phyloP scores from a whole-genome alignment of 2,797 vertebrate species.

The Rhynchonycteris naso region DNA sequence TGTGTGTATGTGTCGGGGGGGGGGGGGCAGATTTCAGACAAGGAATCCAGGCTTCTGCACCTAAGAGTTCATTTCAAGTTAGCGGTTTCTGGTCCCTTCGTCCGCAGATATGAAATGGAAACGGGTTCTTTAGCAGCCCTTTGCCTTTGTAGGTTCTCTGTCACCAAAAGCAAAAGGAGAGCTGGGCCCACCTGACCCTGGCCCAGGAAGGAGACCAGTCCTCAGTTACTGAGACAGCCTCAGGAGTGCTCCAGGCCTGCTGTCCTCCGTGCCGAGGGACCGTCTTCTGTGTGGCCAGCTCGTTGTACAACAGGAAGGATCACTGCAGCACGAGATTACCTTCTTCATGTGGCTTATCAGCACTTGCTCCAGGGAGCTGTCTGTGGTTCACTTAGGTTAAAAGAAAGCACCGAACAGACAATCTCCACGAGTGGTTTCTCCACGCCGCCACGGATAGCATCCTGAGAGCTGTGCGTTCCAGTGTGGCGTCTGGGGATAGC shows the following conservation, averaged over 20 bases:
- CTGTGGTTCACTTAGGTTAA: background rate
- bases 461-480: background rate
- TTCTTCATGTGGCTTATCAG: background rate
- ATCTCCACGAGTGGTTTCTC: background rate
- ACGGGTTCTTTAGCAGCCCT: background rate
- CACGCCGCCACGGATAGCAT: no score
- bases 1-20: no score
- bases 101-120: background rate
- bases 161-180: background rate
- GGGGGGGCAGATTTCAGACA: background rate
- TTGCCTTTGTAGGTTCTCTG: background rate
- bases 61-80: background rate
- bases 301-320: background rate
- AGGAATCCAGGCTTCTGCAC: background rate
- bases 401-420: background rate
- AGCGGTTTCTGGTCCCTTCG: background rate
- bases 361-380: background rate
- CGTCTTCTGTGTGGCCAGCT: fast-evolving
- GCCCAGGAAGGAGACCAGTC: background rate
- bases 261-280: background rate
- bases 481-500: background rate
- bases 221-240: background rate
- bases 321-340: background rate
- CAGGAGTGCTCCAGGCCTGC: fast-evolving
- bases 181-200: background rate